These are phyloP conservation scores for Corvus hawaiiensis DNA, from an alignment of 2,113 vertebrate species.

Conservation along the genomic window DNA sequence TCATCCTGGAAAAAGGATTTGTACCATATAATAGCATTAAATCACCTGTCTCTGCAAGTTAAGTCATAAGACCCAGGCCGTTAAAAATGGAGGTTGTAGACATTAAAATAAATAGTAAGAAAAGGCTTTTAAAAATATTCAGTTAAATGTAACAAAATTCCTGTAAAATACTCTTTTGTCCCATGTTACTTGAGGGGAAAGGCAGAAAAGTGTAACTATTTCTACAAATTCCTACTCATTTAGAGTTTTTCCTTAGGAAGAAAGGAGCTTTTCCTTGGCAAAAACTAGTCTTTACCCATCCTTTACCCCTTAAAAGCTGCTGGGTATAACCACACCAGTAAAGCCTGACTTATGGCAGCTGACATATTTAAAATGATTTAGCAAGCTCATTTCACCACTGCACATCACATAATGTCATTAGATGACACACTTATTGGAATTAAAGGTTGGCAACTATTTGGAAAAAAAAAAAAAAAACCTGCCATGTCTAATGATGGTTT, in stretches of 20 bases:
- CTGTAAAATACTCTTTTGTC: not conserved
- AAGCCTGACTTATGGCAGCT: not conserved
- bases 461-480: not conserved
- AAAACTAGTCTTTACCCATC: not conserved
- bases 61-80: not conserved
- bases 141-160: not conserved
- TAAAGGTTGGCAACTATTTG: not conserved
- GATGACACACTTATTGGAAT: not conserved
- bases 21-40: not conserved
- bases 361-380: not conserved
- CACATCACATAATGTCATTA: not conserved
- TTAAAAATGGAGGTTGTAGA: not conserved
- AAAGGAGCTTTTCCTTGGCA: not conserved
- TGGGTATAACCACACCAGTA: not conserved
- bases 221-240: not conserved
- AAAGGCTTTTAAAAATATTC: not conserved
- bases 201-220: not conserved
- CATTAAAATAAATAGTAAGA: not conserved
- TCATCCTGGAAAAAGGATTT: slow-evolving; percentile 5
- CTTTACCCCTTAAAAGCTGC: not conserved
- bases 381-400: not conserved
- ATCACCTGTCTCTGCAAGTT: not conserved
- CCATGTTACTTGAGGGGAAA: not conserved
- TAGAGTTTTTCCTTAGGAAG: not conserved
- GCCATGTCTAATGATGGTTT: not conserved